These are phyloP conservation scores for Drosophila planitibia DNA, from an alignment of 2,888 invertebrate genomes.

Conservation along the genomic window DNA sequence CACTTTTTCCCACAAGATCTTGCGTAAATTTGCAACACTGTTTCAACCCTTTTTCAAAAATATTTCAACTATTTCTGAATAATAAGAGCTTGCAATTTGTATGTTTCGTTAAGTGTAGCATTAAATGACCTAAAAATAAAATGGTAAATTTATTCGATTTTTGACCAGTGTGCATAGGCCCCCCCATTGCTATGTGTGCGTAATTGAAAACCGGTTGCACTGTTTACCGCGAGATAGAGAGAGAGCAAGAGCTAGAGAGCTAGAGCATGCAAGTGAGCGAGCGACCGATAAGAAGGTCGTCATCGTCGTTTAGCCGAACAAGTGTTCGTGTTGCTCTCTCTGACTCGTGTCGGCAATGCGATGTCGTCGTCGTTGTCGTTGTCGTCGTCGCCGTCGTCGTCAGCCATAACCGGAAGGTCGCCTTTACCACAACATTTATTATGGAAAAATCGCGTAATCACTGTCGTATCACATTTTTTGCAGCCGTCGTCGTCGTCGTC, in stretches of 20 bases:
- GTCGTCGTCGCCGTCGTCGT: slow-evolving; percentile 25
- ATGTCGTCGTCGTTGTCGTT: neutral
- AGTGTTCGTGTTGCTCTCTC: slow-evolving; percentile 46
- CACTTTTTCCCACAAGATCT: neutral
- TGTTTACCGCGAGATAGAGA: slow-evolving; percentile 68
- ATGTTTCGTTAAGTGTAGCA: neutral
- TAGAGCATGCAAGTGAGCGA: slow-evolving; percentile 31
- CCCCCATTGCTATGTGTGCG: slow-evolving; percentile 46
- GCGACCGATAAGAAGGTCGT: slow-evolving; percentile 70
- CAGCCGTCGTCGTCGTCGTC: slow-evolving; percentile 21
- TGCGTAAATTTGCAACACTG: neutral
- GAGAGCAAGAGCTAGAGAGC: slow-evolving; percentile 9
- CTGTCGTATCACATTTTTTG: slow-evolving; percentile 74
- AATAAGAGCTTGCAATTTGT: neutral
- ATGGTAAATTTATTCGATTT: neutral
- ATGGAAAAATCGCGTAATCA: slow-evolving; percentile 82
- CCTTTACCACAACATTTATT: slow-evolving; percentile 82
- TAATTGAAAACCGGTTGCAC: slow-evolving; percentile 77
- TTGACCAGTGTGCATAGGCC: slow-evolving; percentile 29
- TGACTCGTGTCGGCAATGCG: slow-evolving; percentile 42
- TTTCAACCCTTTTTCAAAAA: neutral
- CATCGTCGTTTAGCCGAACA: slow-evolving; percentile 70
- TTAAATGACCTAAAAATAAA: neutral
- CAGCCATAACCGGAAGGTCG: slow-evolving; percentile 82
- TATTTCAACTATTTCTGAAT: neutral